Conservation (phyloP, 2,888 invertebrate genomes). For the Shargacucullia verbasci region DNA sequence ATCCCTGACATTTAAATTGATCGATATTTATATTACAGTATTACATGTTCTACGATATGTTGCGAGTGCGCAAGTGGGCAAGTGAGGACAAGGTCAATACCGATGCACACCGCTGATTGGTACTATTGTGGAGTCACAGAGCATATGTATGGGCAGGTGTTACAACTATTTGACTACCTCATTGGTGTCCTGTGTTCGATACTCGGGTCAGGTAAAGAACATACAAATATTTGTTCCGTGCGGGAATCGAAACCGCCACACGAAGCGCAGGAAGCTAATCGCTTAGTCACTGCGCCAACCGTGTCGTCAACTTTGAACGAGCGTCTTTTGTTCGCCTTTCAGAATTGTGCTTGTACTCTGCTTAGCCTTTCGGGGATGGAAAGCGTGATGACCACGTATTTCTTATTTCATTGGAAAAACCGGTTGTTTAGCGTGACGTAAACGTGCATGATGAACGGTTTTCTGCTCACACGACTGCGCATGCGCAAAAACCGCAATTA, state of each 20-base stretch:
- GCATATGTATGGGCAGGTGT: not conserved
- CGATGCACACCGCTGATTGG: conserved; percentile 18
- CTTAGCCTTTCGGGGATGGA: conserved; percentile 19
- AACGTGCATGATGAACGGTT: conserved; percentile 26
- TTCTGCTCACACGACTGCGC: conserved; percentile 18
- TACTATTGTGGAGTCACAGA: not conserved
- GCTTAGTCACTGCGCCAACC: no score
- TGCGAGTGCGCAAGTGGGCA: conserved; percentile 25
- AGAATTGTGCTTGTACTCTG: not conserved
- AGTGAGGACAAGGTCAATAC: conserved; percentile 39
- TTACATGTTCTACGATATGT: conserved; percentile 1
- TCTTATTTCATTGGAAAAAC: conserved; percentile 40
- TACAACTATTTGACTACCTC: not conserved
- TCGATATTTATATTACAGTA: conserved; percentile 10
- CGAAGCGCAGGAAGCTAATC: no score
- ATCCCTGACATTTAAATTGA: conserved; percentile 15
- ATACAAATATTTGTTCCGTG: no score
- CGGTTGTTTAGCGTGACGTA: conserved; percentile 41
- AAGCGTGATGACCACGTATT: conserved; percentile 22
- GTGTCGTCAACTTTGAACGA: no score
- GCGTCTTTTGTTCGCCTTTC: no score
- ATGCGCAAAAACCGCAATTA: conserved; percentile 24
- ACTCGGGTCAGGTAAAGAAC: no score
- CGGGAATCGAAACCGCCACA: no score
- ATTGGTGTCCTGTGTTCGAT: no score